phyloP scores from a whole-genome alignment of 2,113 vertebrate genomes.

The Peucedramus taeniatus region DNA sequence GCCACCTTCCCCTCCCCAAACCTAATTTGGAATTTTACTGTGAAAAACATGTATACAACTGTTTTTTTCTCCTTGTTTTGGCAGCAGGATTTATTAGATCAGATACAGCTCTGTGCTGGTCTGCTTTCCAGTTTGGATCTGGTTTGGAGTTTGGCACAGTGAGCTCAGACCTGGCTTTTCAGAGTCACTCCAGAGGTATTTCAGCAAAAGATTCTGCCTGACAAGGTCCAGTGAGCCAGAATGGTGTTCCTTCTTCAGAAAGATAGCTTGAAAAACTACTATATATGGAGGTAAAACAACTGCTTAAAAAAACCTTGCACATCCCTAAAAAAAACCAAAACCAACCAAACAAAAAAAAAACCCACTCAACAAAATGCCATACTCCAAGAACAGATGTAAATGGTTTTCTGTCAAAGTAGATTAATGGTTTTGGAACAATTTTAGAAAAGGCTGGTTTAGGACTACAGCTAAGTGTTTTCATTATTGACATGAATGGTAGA shows the following conservation, averaged over 20 bases:
- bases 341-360: neutral
- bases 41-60: rapidly evolving
- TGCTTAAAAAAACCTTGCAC: neutral
- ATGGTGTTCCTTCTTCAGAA: neutral
- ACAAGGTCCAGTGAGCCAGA: neutral
- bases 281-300: neutral
- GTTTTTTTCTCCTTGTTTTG: neutral
- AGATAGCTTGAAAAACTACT: neutral
- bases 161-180: neutral
- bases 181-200: neutral
- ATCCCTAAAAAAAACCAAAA: neutral
- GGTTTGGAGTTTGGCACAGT: neutral
- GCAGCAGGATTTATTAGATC: neutral
- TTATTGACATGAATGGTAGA: neutral
- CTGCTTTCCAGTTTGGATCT: neutral
- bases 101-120: neutral
- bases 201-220: neutral
- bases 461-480: neutral
- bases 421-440: neutral
- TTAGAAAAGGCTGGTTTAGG: neutral
- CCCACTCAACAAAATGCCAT: neutral
- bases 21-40: neutral
- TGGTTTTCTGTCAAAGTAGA: neutral
- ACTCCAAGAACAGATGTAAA: neutral
- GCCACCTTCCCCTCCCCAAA: neutral